Evolutionary conservation across 1,140 invertebrate genomes (phyloP), one percentile per base, ranked within the genome.

Genomic region (Alviniconcha marisindica): DNA sequence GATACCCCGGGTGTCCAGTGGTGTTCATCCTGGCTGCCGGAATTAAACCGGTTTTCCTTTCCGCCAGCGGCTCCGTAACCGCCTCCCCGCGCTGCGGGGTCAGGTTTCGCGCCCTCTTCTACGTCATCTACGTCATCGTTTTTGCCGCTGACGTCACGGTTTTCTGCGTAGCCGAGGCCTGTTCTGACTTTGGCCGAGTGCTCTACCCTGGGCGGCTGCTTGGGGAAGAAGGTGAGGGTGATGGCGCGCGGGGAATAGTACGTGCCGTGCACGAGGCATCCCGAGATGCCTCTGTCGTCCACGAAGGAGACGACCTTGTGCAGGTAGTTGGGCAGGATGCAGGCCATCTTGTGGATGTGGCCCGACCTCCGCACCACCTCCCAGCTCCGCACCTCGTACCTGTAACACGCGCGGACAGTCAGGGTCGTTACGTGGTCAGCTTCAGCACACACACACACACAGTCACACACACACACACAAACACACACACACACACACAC

Each of bases 181-280:
- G 7, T 21, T 51, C 7, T 21, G n/a, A n/a, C n/a, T n/a, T n/a
- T n/a, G n/a, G n/a, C n/a, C n/a, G n/a, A 24, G 54, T 24, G 21
- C 28, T 14, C 54, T 5, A 5, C 7, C 54, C 28, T 24, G 54
- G 54, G 48, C 48, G 7, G 48, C 48, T 51, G 60, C 15, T 4
- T 56, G 0, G 48, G 69, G 48, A 82, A 76, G 40, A 73, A 82
- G 28, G 73, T 56, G 40, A 82, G 71, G 54, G 51, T 24, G 54
- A 82, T 82, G 69, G 44, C 44, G 21, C 81, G 44, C 7, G 81
- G 81, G 0, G 44, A 31, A 31, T 74, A 82, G 73, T 76, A 74
- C 31, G 81, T 82, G 48, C 81, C 81, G 31, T 82, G 81, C 38
- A 77, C 51, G 69, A 82, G 51, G 44, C 81, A 82, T 10, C 81